Conservation (phyloP, 2,797 vertebrate species). For the Xenentodon cancila region DNA sequence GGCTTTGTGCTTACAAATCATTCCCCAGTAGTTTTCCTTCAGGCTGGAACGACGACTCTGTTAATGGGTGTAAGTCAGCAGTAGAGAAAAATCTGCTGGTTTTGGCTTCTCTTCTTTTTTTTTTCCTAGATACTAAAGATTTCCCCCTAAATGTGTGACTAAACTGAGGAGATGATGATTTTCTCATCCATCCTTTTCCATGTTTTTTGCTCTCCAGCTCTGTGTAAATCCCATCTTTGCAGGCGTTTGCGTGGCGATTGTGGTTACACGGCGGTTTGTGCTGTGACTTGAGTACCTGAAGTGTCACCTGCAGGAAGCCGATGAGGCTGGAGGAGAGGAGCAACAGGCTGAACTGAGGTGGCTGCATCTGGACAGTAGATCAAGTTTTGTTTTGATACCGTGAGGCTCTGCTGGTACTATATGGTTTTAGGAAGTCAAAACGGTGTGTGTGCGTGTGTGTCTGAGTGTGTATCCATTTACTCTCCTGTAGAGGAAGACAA, state of each 20-base stretch:
- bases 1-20: constrained; percentile 12
- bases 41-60: too few relatives aligned
- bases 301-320: constrained; percentile 26
- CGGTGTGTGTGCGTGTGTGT: constrained; percentile 18
- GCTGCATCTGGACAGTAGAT: constrained; percentile 66
- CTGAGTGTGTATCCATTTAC: constrained; percentile 71
- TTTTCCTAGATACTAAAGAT: too few relatives aligned
- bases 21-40: not conserved
- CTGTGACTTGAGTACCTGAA: constrained; percentile 19
- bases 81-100: too few relatives aligned
- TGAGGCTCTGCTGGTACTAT: constrained; percentile 64
- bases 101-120: too few relatives aligned
- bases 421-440: constrained; percentile 68
- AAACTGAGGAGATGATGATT: too few relatives aligned
- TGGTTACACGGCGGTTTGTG: not conserved
- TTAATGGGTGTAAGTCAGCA: too few relatives aligned
- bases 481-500: constrained; percentile 71
- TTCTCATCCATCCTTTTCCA: not conserved
- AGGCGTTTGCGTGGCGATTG: not conserved
- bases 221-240: not conserved
- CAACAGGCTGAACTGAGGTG: constrained; percentile 28
- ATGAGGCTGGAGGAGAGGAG: constrained; percentile 14
- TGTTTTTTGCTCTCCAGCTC: not conserved
- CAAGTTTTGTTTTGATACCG: constrained; percentile 64
- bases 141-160: too few relatives aligned